phyloP scores from a whole-genome alignment of 2,797 vertebrate species.

The Odontamblyopus lacepedii region DNA sequence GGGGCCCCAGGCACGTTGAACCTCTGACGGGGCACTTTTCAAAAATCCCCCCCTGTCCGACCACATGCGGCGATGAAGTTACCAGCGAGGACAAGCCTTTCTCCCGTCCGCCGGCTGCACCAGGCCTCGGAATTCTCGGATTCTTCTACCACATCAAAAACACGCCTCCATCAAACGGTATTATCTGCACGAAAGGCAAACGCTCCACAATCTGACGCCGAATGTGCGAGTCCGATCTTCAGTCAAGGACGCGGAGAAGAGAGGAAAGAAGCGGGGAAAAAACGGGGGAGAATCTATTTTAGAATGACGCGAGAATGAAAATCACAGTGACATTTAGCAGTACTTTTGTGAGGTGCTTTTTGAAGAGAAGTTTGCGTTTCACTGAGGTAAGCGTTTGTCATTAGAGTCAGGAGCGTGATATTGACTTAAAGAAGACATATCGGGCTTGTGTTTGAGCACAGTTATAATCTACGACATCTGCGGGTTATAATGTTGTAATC shows the following conservation, averaged over 20 bases:
- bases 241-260: slow-evolving; percentile 82
- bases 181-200: slow-evolving; percentile 99
- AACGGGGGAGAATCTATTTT: slow-evolving; percentile 30
- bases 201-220: slow-evolving; percentile 91
- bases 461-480: too few relatives aligned
- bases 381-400: too few relatives aligned
- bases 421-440: too few relatives aligned
- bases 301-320: not conserved
- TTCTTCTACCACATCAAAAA: slow-evolving; percentile 88
- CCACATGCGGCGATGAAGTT: slow-evolving; percentile 99
- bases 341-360: slow-evolving; percentile 8
- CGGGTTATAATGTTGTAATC: too few relatives aligned
- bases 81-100: slow-evolving; percentile 97
- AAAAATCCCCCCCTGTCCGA: slow-evolving; percentile 88
- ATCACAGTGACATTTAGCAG: slow-evolving; percentile 11
- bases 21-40: slow-evolving; percentile 86
- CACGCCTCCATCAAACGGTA: slow-evolving; percentile 93
- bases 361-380: not conserved
- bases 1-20: slow-evolving; percentile 81
- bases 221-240: slow-evolving; percentile 86
- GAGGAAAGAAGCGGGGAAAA: slow-evolving; percentile 43
- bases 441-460: too few relatives aligned
- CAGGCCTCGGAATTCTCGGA: slow-evolving; percentile 71
- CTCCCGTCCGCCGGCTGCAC: slow-evolving; percentile 82
- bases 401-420: too few relatives aligned